phyloP scores from a whole-genome alignment of 1,140 invertebrate genomes.

The Bradynema listronoti region DNA sequence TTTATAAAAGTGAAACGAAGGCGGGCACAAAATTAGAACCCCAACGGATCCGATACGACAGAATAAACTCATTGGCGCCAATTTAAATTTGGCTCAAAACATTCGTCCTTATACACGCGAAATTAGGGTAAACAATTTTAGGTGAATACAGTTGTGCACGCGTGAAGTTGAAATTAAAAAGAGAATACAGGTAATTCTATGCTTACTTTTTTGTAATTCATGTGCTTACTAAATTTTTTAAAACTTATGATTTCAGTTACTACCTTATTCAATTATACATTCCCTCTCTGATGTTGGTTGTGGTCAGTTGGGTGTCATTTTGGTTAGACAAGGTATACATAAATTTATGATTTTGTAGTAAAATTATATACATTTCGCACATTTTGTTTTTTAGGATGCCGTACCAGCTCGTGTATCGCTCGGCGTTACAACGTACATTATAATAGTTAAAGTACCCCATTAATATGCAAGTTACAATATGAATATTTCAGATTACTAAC shows the following conservation, averaged over 20 bases:
- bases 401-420: slow-evolving; percentile 86
- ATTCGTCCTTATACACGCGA: too few relatives aligned
- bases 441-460: too few relatives aligned
- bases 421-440: slow-evolving; percentile 75
- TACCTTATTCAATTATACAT: slow-evolving; percentile 75
- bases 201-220: neutral
- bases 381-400: slow-evolving; percentile 68
- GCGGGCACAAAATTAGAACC: too few relatives aligned
- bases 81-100: too few relatives aligned
- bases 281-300: slow-evolving; percentile 63
- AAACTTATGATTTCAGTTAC: slow-evolving; percentile 69
- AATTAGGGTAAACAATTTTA: too few relatives aligned
- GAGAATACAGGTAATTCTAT: slow-evolving; percentile 60
- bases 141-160: slow-evolving; percentile 65
- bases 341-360: slow-evolving; percentile 7
- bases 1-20: too few relatives aligned
- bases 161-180: slow-evolving; percentile 52
- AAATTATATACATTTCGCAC: neutral
- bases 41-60: too few relatives aligned
- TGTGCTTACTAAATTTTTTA: neutral
- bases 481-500: slow-evolving; percentile 60
- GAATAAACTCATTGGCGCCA: too few relatives aligned
- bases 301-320: slow-evolving; percentile 93
- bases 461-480: too few relatives aligned
- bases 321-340: slow-evolving; percentile 72